Conservation (phyloP, 2,888 invertebrate genomes). For the Ditula angustiorana region DNA sequence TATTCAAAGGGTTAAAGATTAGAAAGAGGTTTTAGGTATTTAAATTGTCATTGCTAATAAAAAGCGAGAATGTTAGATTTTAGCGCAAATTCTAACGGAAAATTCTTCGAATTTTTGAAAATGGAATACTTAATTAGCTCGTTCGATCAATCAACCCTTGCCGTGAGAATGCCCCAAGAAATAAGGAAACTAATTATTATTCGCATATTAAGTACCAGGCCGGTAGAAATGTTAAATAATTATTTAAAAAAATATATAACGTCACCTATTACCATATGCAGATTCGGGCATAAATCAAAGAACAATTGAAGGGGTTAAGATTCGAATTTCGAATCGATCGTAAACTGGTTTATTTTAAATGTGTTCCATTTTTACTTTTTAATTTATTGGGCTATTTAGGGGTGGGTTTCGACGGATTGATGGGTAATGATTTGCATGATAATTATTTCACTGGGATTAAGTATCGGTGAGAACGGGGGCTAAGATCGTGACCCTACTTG, state of each 20-base stretch:
- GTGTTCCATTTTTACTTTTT: conserved; percentile 62
- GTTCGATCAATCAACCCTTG: conserved; percentile 73
- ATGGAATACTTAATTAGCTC: conserved; percentile 36
- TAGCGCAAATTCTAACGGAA: conserved; percentile 16
- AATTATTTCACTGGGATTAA: conserved; percentile 61
- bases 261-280: conserved; percentile 72
- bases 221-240: conserved; percentile 65
- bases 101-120: conserved; percentile 34
- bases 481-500: conserved; percentile 36
- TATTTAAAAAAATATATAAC: conserved; percentile 59
- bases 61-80: conserved; percentile 12
- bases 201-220: conserved; percentile 78
- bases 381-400: conserved; percentile 77
- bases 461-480: conserved; percentile 67
- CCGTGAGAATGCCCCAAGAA: conserved; percentile 76
- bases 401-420: conserved; percentile 61
- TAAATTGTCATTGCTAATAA: conserved; percentile 3
- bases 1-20: conserved; percentile 23
- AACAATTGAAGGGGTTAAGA: conserved; percentile 74
- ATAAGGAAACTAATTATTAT: conserved; percentile 81
- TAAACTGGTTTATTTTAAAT: conserved; percentile 69
- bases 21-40: background rate
- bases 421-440: conserved; percentile 78
- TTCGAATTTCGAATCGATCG: conserved; percentile 49
- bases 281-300: conserved; percentile 81